phyloP scores from a whole-genome alignment of 2,888 invertebrate genomes.

The Barypeithes pellucidus region DNA sequence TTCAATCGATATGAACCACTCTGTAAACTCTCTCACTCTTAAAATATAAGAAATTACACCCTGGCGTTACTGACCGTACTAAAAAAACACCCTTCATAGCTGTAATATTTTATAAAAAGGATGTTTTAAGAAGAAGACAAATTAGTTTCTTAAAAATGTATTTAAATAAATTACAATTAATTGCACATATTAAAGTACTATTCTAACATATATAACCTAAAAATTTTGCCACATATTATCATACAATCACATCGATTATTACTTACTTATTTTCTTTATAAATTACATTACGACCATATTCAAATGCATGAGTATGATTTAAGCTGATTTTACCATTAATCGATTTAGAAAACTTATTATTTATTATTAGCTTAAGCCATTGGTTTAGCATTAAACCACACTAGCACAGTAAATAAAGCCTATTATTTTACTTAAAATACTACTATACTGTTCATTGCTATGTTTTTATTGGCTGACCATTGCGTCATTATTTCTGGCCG shows the following conservation, averaged over 20 bases:
- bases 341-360: no score
- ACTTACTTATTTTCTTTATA: constrained; percentile 8
- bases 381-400: no score
- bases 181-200: constrained; percentile 29
- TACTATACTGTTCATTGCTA: background rate
- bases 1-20: no score
- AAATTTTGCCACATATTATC: constrained; percentile 22
- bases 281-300: constrained; percentile 9
- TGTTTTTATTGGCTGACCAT: background rate
- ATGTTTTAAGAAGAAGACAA: no score
- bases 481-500: background rate
- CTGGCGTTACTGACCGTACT: no score
- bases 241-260: constrained; percentile 31
- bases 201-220: constrained; percentile 18
- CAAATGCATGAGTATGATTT: background rate
- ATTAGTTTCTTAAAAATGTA: constrained; percentile 2
- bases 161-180: constrained; percentile 35
- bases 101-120: no score
- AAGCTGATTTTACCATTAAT: no score
- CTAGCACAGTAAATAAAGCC: background rate
- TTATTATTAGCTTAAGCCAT: no score
- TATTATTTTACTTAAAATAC: constrained; percentile 8
- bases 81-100: no score
- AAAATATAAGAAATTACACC: no score
- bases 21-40: no score